Percentiles rank a stretch among this genome's conserved stretches.
Conservation (phyloP, 1,140 invertebrate genomes). For the Spodoptera litura region DNA sequence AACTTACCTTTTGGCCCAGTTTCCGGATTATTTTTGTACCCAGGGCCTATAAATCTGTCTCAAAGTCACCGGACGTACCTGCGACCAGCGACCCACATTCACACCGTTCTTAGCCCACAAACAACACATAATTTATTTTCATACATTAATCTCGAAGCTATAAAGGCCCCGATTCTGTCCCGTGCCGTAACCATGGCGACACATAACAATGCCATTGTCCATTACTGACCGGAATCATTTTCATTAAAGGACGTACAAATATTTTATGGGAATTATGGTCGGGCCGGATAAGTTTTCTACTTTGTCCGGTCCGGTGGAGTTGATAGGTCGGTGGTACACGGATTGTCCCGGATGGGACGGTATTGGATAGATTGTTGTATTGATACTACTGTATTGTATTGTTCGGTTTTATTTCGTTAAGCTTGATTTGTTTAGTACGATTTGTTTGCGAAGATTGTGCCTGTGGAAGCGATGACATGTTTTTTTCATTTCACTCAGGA, state of each 20-base stretch:
- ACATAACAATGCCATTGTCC: constrained; percentile 22
- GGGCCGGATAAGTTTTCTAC: constrained; percentile 20
- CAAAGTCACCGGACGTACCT: background rate
- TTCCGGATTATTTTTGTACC: too few species aligned
- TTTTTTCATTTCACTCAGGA: too few species aligned
- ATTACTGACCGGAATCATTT: constrained; percentile 34
- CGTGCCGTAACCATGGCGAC: constrained; percentile 18
- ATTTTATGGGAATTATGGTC: constrained; percentile 32
- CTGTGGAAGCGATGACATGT: too few species aligned
- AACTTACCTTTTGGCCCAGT: too few species aligned
- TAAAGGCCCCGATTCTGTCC: background rate
- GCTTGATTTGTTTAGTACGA: background rate
- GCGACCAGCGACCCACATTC: background rate
- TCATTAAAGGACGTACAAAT: constrained; percentile 33
- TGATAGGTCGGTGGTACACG: constrained; percentile 2
- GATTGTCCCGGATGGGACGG: constrained; percentile 13
- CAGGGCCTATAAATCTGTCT: background rate
- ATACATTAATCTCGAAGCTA: constrained; percentile 18
- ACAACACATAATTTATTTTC: constrained; percentile 29
- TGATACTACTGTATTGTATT: constrained; percentile 24
- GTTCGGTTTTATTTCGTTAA: constrained; percentile 9
- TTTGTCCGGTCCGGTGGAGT: background rate
- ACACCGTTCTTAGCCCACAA: constrained; percentile 15
- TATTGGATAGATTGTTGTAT: background rate
- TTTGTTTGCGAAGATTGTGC: too few species aligned